Conservation (phyloP, 1,140 invertebrate species). For the Saxidomus purpurata region DNA sequence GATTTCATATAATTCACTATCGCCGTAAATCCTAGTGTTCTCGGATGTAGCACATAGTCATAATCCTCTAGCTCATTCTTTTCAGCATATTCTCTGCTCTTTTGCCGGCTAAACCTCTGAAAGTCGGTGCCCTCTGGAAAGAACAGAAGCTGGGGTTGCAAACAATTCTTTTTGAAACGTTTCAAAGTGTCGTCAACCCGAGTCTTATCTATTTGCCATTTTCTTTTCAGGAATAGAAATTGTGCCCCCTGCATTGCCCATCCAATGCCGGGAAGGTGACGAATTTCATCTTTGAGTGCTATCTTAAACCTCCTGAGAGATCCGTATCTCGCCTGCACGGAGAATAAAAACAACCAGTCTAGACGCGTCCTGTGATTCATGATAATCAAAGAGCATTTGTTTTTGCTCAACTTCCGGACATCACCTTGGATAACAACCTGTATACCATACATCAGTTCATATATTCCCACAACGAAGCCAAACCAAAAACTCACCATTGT, state of each 20-base stretch:
- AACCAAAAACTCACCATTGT: conserved; percentile 43
- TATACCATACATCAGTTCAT: conserved; percentile 90
- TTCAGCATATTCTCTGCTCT: conserved; percentile 91
- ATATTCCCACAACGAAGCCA: conserved; percentile 45
- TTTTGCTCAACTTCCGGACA: conserved; percentile 82
- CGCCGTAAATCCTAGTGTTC: conserved; percentile 94
- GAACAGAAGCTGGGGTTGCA: conserved; percentile 90
- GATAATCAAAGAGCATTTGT: conserved; percentile 92
- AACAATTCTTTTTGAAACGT: conserved; percentile 90
- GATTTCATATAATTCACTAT: conserved; percentile 89
- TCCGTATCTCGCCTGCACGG: conserved; percentile 91
- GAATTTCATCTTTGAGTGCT: conserved; percentile 93
- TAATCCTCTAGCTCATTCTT: conserved; percentile 91
- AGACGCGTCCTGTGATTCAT: conserved; percentile 96
- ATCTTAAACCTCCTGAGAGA: conserved; percentile 91
- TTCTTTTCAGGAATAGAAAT: conserved; percentile 94
- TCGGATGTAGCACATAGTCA: conserved; percentile 93
- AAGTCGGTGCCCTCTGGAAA: conserved; percentile 97
- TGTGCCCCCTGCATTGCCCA: conserved; percentile 96
- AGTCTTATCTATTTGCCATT: conserved; percentile 92
- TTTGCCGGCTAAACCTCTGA: conserved; percentile 90
- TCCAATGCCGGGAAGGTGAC: conserved; percentile 92
- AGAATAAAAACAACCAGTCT: conserved; percentile 97
- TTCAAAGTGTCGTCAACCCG: conserved; percentile 90
- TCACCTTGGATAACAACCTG: conserved; percentile 92